Conservation (phyloP, 2,888 invertebrate genomes). For the Ennomos quercinarius region DNA sequence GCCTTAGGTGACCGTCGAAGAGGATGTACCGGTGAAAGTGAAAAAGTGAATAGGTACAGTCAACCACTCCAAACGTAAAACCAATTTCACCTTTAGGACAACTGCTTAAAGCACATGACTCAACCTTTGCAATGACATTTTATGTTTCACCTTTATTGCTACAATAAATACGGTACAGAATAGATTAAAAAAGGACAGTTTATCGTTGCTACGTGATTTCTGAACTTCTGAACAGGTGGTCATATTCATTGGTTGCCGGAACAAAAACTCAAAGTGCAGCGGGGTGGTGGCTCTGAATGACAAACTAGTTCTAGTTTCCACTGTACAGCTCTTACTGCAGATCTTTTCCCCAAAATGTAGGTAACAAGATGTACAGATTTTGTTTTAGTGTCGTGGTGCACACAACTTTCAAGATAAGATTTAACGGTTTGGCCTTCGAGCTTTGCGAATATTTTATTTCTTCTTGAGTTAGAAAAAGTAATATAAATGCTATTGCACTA, state of each 20-base stretch:
- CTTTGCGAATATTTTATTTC: constrained; percentile 13
- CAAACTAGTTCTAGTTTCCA: constrained; percentile 22
- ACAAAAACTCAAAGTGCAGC: constrained; percentile 29
- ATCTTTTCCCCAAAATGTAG: constrained; percentile 16
- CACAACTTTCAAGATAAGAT: constrained; percentile 16
- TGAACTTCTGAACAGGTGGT: constrained; percentile 29
- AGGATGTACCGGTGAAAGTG: constrained; percentile 44
- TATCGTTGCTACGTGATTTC: constrained; percentile 21
- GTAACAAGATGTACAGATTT: constrained; percentile 11
- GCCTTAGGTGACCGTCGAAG: constrained; percentile 46
- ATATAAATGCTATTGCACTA: constrained; percentile 1
- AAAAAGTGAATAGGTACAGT: constrained; percentile 37
- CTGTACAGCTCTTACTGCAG: constrained; percentile 13
- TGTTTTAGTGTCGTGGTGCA: constrained; percentile 7
- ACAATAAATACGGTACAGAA: constrained; percentile 7
- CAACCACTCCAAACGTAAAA: constrained; percentile 20
- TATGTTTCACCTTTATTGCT: neutral
- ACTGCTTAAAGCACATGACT: constrained; percentile 17
- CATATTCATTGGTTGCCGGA: constrained; percentile 22
- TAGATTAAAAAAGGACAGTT: neutral
- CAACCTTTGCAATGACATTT: neutral
- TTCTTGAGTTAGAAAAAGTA: constrained; percentile 12
- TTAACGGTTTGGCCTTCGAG: constrained; percentile 12
- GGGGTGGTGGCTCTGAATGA: constrained; percentile 22
- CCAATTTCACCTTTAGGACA: constrained; percentile 26